Evolutionary conservation across 2,113 vertebrate species (phyloP), one percentile per base, ranked within the genome.

Genomic region (Herpetotheres cachinnans): DNA sequence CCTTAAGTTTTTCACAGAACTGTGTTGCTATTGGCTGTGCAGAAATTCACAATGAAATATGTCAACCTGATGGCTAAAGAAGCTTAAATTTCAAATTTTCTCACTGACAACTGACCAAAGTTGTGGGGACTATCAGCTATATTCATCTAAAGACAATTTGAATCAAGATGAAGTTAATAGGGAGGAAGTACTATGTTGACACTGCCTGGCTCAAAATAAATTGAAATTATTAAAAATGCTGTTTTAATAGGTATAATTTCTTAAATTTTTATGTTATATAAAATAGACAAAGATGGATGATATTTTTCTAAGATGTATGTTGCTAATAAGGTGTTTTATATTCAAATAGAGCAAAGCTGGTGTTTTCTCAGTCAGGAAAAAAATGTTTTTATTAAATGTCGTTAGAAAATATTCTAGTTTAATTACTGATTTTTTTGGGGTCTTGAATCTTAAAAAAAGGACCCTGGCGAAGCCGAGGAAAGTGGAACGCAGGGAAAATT

Each of bases 371-470:
- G 7, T 92, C 44, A 81, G 63, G 90, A 92, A 93, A 94, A 38
- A 32, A 36, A 44, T 76, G 82, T 29, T 10, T 30, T 86, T 67
- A 78, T 91, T 95, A 46, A 70, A 77, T 97, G 38, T 97, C 54
- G 72, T 96, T 94, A 86, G 92, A 97, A 95, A 92, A 90, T 95
- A 95, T 95, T 85, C 88, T 97, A 81, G 98, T 98, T 98, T 98
- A 97, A 97, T 93, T 97, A 76, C 98, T 99, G 98, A 98, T 98
- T 97, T 94, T 88, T 95, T 97, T 98, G 99, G 98, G 98, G 98
- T 98, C 98, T 99, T 98, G 90, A 99, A 99, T 99, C 98, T 99
- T 98, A 97, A 98, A 98, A 96, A 97, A 99, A 99, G 98, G 98
- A 98, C 97, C 97, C 98, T 65, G 97, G 96, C 89, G 98, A 98